A percentile compares a stretch with the other conserved stretches of the same genome.
phyloP scores from a whole-genome alignment of 2,113 vertebrate species.

The Actinemys pallida region DNA sequence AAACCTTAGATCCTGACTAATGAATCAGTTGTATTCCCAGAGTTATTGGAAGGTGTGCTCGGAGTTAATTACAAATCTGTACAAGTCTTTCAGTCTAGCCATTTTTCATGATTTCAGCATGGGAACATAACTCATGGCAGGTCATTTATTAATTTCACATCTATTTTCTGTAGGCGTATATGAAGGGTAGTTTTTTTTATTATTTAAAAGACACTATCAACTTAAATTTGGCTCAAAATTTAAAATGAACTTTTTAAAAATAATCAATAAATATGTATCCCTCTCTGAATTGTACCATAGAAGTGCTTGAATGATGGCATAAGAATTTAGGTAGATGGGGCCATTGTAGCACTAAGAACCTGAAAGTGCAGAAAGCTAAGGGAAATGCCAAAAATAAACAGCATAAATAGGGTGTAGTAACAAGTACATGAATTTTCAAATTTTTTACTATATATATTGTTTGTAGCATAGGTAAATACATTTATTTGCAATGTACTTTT shows the following conservation, averaged over 20 bases:
- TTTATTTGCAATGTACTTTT: background rate
- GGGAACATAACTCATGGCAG: background rate
- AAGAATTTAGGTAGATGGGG: background rate
- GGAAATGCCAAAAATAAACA: background rate
- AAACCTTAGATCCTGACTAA: background rate
- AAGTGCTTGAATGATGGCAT: background rate
- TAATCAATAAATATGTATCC: background rate
- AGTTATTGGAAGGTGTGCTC: background rate
- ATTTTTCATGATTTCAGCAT: background rate
- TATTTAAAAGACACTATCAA: background rate
- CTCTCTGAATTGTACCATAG: background rate
- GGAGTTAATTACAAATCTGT: background rate
- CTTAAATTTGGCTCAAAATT: background rate
- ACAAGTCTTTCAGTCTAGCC: background rate
- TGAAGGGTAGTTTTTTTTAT: background rate
- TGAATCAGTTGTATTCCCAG: background rate
- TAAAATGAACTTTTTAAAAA: background rate
- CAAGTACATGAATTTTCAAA: background rate
- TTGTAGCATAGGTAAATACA: background rate
- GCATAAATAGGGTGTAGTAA: background rate
- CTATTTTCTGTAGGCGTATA: background rate
- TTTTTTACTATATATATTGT: background rate
- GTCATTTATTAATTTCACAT: background rate
- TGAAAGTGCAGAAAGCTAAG: background rate
- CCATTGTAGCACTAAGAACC: background rate